Percentiles rank a stretch among this genome's conserved stretches.
Conservation (phyloP, 53 echinoderm and acorn worm genomes). For the Hippasteria phrygiana region DNA sequence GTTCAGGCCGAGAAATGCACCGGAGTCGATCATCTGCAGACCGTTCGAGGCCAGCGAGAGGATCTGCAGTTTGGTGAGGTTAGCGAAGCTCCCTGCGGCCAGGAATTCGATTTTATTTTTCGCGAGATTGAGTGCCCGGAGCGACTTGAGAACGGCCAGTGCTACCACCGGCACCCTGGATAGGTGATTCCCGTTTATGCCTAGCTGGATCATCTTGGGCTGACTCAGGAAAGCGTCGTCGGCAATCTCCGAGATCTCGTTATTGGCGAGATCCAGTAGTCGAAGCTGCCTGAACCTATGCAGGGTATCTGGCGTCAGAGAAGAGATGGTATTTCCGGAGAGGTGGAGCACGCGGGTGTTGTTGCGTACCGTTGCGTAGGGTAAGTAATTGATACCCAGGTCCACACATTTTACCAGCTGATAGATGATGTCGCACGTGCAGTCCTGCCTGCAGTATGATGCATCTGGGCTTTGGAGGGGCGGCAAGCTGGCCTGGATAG, state of each 20-base stretch:
- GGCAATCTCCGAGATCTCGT: slow-evolving; percentile 20
- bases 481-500: slow-evolving; percentile 83
- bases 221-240: slow-evolving; percentile 32
- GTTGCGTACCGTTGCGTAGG: slow-evolving; percentile 49
- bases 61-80: slow-evolving; percentile 46
- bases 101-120: slow-evolving; percentile 37
- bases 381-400: slow-evolving; percentile 9
- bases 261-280: slow-evolving; percentile 37
- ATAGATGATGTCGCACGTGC: slow-evolving; percentile 44
- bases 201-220: slow-evolving; percentile 29
- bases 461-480: background rate
- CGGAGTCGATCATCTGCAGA: slow-evolving; percentile 24
- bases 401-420: slow-evolving; percentile 30
- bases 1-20: slow-evolving; percentile 27
- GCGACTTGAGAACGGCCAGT: slow-evolving; percentile 27
- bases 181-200: slow-evolving; percentile 41
- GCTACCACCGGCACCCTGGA: slow-evolving; percentile 46
- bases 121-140: slow-evolving; percentile 23
- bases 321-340: slow-evolving; percentile 8
- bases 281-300: slow-evolving; percentile 44
- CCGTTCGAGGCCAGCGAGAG: slow-evolving; percentile 25
- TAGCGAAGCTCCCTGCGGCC: slow-evolving; percentile 14
- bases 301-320: background rate
- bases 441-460: slow-evolving; percentile 30
- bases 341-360: slow-evolving; percentile 49